Conservation (phyloP, 92 coral and sea anemone genomes). For the Montipora capitata region DNA sequence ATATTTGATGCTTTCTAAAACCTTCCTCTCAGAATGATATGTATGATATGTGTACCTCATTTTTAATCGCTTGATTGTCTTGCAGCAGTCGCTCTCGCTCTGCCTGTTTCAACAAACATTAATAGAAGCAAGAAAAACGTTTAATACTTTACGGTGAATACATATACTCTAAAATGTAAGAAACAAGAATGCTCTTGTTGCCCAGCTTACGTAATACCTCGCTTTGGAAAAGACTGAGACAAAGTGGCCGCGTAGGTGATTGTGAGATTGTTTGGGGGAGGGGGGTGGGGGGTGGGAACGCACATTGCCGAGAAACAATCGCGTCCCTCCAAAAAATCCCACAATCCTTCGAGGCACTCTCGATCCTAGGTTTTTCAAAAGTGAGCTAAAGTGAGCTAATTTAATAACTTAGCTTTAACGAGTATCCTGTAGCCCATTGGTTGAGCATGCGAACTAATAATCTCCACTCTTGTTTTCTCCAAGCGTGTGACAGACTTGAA, state of each 20-base stretch:
- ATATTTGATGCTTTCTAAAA: background rate
- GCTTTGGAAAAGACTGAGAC: too few species aligned
- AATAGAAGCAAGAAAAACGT: background rate
- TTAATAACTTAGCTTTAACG: background rate
- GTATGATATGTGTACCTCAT: slow-evolving; percentile 6
- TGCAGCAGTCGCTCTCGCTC: slow-evolving; percentile 13
- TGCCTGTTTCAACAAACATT: slow-evolving; percentile 10
- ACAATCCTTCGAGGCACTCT: too few species aligned
- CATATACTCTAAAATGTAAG: background rate
- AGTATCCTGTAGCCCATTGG: background rate
- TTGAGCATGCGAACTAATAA: too few species aligned
- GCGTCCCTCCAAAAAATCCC: too few species aligned
- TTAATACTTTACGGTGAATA: background rate
- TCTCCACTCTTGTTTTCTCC: background rate
- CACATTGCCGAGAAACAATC: too few species aligned
- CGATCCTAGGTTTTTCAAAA: too few species aligned
- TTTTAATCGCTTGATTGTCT: slow-evolving; percentile 21
- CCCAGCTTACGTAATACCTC: background rate
- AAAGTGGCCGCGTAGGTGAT: too few species aligned
- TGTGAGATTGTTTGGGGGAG: too few species aligned
- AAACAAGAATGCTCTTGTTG: background rate
- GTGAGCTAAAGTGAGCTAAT: background rate
- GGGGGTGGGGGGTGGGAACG: too few species aligned
- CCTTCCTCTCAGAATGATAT: background rate
- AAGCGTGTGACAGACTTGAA: background rate